These are phyloP conservation scores for Oryzias woworae DNA, from an alignment of 2,113 vertebrate species.

Conservation along the genomic window DNA sequence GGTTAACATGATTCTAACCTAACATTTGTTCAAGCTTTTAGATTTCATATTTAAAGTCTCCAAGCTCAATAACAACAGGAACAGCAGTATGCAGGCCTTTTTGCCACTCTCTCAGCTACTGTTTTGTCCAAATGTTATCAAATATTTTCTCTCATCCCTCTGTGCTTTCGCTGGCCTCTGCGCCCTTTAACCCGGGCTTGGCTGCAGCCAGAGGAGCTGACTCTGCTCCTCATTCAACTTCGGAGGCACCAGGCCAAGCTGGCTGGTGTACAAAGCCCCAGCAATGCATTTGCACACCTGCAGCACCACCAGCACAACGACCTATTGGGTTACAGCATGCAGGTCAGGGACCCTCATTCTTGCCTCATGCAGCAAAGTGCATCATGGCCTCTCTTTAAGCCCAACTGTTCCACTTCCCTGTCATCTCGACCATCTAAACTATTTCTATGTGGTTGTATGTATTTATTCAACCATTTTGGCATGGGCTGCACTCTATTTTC, in stretches of 20 bases:
- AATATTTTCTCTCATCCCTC: conserved; percentile 66
- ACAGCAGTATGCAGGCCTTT: conserved; percentile 10
- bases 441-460: conserved; percentile 48
- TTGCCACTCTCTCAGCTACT: conserved; percentile 30
- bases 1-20: no score
- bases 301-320: conserved; percentile 87
- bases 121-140: conserved; percentile 56
- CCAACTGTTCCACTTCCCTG: conserved; percentile 36
- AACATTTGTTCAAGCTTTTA: no score
- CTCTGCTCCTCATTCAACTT: conserved; percentile 95
- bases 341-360: conserved; percentile 85
- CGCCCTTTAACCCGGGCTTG: conserved; percentile 77
- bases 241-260: conserved; percentile 97
- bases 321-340: conserved; percentile 86
- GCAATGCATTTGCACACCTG: conserved; percentile 88
- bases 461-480: conserved; percentile 41
- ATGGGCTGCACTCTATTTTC: conserved; percentile 35
- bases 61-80: conserved; percentile 1
- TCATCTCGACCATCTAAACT: conserved; percentile 48
- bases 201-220: conserved; percentile 96
- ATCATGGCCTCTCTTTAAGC: conserved; percentile 32
- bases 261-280: conserved; percentile 88
- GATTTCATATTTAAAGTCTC: conserved; percentile 5
- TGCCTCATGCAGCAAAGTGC: conserved; percentile 43
- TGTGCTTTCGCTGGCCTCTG: conserved; percentile 72